Evolutionary conservation across 2,797 vertebrate species (phyloP), one percentile per base, ranked within the genome.

Genomic region (Tarsius wallacei): DNA sequence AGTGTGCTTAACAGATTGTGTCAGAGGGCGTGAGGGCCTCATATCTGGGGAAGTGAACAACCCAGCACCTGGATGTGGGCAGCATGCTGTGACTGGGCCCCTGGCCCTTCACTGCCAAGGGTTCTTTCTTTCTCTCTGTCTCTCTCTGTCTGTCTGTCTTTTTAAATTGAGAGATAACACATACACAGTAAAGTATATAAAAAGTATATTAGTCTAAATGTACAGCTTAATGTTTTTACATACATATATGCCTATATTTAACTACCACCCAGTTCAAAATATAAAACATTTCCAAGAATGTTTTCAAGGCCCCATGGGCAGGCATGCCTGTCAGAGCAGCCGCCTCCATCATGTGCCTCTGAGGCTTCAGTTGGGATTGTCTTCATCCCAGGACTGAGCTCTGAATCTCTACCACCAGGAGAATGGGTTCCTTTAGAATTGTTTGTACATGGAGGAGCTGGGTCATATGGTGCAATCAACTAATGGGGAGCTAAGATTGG

Each of bases 1-100:
- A 97, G 66, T 98, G 97, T 98, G 97, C 97, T 97, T 98, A 98
- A 97, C 97, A 95, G 81, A 97, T 76, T 93, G 97, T 98, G 96
- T 98, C 93, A 92, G 90, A 97, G 96, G 96, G 97, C 16, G 14
- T 91, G 91, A 97, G 84, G 96, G 87, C 89, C 84, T 76, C 64
- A 14, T 95, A 70, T 87, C 93, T 31, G 16, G 93, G 94, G 87
- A 97, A 87, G 98, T 98, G 97, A 98, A 98, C 97, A 98, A 97
- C 84, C 95, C 96, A 98, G 97, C 96, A 97, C 80, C 81, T 95
- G 90, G 87, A 87, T 70, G 61, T 94, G 91, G 89, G 91, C 86
- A 61, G 81, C 84, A 76, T 93, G 90, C 95, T 96, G 92, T 96
- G 92, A 93, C 80, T 96, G 85, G 95, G 85, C 64, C 53, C 17